A percentile compares a stretch with the other conserved stretches of the same genome.
phyloP scores from a whole-genome alignment of 2,797 vertebrate species.

The Otus scops region DNA sequence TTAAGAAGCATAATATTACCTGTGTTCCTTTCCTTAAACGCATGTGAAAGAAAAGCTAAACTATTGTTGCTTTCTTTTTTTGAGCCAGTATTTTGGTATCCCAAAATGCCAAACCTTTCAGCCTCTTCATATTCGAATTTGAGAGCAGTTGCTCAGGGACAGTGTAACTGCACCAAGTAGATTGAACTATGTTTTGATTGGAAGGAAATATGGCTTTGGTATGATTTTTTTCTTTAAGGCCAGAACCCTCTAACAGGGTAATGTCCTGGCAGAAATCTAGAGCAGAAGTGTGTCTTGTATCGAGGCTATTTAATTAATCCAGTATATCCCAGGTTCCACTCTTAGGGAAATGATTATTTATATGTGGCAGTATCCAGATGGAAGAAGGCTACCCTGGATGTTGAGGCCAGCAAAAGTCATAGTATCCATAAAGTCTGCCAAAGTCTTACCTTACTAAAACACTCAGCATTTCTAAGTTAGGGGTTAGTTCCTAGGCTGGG shows the following conservation, averaged over 20 bases:
- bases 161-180: neutral
- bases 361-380: neutral
- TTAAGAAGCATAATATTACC: neutral
- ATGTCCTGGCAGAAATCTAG: neutral
- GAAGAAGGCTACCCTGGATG: neutral
- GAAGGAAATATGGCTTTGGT: neutral
- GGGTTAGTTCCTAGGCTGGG: neutral
- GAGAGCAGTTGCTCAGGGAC: neutral
- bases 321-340: neutral
- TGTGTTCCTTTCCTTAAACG: neutral
- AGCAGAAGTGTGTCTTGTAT: accelerated
- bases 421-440: neutral
- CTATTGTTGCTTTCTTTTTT: neutral
- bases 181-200: neutral
- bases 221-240: neutral
- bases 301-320: neutral
- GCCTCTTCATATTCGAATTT: neutral
- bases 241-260: neutral
- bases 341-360: neutral
- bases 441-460: neutral
- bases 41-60: neutral
- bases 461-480: neutral
- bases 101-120: neutral
- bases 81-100: neutral
- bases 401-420: neutral